phyloP scores from a whole-genome alignment of 2,797 vertebrate species.

The Nyctalus aviator region DNA sequence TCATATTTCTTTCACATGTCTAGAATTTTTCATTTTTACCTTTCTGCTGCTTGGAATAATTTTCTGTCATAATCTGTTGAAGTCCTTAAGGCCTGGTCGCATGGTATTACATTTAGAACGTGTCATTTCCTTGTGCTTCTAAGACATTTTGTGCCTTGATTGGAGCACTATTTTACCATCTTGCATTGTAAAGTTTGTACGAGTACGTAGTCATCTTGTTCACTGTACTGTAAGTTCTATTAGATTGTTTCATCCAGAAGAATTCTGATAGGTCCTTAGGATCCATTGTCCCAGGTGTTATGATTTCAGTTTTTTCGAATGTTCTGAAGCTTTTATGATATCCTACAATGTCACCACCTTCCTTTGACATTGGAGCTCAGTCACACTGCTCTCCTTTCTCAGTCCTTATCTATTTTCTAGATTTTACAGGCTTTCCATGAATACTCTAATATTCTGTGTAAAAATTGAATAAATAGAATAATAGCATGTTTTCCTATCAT shows the following conservation, averaged over 20 bases:
- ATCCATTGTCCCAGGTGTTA: not conserved
- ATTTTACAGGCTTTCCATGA: slow-evolving; percentile 25
- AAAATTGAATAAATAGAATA: not conserved
- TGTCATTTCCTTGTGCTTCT: not conserved
- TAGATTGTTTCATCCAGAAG: slow-evolving; percentile 2
- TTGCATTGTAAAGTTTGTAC: not conserved
- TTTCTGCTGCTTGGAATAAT: not conserved
- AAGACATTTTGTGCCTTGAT: not conserved
- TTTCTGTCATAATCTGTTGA: not conserved
- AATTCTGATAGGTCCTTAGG: not conserved
- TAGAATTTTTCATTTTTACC: not conserved
- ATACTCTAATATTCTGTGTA: not conserved
- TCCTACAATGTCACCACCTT: not conserved
- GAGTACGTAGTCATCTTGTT: not conserved
- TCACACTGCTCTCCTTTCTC: not conserved
- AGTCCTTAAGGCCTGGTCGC: not conserved
- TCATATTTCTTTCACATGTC: not conserved
- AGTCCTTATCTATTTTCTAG: not conserved
- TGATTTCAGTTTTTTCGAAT: not conserved
- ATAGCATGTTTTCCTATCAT: not conserved
- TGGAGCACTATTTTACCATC: not conserved
- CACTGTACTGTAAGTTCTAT: not conserved
- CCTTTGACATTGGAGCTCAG: not conserved
- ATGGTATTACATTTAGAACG: not conserved
- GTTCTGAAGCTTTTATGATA: not conserved